Evolutionary conservation across 1,140 invertebrate genomes (phyloP).

Genomic region (Cotesia typhae): DNA sequence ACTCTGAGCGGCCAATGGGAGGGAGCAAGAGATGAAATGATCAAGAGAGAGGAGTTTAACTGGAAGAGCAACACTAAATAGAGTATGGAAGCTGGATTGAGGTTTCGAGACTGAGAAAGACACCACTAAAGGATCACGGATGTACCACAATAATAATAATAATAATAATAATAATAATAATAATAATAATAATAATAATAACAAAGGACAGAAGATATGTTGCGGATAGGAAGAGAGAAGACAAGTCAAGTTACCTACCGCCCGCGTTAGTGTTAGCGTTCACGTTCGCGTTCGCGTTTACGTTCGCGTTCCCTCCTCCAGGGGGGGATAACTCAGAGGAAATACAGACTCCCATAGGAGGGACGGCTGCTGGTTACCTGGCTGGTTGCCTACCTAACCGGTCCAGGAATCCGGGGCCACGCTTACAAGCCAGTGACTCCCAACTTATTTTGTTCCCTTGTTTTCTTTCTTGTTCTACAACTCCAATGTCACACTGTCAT

Average conservation of each 20-base stretch:
- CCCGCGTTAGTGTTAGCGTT: not conserved
- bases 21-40: conserved; percentile 9
- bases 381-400: conserved; percentile 51
- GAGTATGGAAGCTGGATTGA: not conserved
- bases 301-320: no score
- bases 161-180: not conserved
- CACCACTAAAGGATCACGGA: conserved; percentile 1
- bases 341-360: conserved; percentile 46
- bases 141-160: not conserved
- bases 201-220: no score
- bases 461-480: not conserved
- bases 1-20: not conserved
- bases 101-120: conserved; percentile 3
- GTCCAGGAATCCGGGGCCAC: conserved; percentile 64
- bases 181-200: no score
- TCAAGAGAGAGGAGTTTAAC: not conserved
- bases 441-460: conserved; percentile 44
- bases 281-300: no score
- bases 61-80: not conserved
- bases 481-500: no score
- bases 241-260: conserved; percentile 13
- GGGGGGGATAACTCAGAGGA: conserved; percentile 38
- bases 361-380: conserved; percentile 38
- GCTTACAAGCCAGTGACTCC: conserved; percentile 58
- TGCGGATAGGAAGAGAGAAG: no score